Evolutionary conservation across 1,140 invertebrate genomes (phyloP).

Genomic region (Drosophila cardini): DNA sequence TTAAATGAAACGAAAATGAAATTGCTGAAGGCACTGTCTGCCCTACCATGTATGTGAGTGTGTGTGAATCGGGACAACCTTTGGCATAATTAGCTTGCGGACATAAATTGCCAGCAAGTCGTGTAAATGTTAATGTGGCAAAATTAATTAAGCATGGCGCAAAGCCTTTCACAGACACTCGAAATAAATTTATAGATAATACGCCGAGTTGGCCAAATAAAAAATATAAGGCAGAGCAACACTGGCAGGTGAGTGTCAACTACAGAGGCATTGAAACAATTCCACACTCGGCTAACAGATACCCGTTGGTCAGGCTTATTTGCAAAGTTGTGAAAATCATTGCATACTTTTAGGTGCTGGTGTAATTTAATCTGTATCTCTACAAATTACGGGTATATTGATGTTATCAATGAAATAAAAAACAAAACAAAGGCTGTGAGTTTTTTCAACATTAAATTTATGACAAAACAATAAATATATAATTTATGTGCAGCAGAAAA

Average conservation of each 20-base stretch:
- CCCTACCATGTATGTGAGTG: conserved; percentile 8
- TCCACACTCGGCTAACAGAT: neutral
- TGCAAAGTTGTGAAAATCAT: too few species aligned
- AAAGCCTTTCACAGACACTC: conserved; percentile 18
- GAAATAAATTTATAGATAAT: conserved; percentile 42
- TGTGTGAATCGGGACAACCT: conserved; percentile 36
- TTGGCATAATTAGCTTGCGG: conserved; percentile 60
- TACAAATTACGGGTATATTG: too few species aligned
- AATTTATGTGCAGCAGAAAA: conserved; percentile 18
- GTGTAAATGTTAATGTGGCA: conserved; percentile 59
- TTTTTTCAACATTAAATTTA: neutral
- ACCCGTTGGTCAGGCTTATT: too few species aligned
- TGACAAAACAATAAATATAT: conserved; percentile 9
- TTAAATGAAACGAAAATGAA: conserved; percentile 57
- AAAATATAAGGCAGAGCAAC: neutral
- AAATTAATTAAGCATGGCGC: conserved; percentile 58
- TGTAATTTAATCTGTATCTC: too few species aligned
- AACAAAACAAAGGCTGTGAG: too few species aligned
- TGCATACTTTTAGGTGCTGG: too few species aligned
- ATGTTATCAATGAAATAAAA: neutral
- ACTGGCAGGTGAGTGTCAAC: conserved; percentile 19
- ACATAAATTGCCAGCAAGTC: conserved; percentile 58
- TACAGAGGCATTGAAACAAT: conserved; percentile 23
- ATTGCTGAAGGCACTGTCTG: conserved; percentile 35
- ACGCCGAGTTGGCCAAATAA: conserved; percentile 8